Percentiles rank a stretch among this genome's conserved stretches.
Evolutionary conservation across 2,797 vertebrate genomes (phyloP).

Genomic region (Alcedo quadribrachys): DNA sequence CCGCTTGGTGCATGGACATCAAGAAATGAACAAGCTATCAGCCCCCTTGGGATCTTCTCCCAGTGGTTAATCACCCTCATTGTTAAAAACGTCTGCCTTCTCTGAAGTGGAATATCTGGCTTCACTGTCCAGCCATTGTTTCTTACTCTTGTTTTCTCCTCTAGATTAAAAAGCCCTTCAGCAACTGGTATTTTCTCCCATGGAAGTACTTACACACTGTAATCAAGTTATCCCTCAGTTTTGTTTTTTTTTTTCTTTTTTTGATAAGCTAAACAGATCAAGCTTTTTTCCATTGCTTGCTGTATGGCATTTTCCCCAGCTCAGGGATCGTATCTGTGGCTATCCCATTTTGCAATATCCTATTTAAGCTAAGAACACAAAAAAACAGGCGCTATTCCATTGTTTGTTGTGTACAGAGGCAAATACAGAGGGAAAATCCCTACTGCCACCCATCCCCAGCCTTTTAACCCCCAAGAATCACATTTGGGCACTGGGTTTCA

Average conservation of each 20-base stretch:
- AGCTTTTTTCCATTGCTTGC: background rate
- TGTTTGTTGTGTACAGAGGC: slow-evolving; percentile 28
- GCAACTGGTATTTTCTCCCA: slow-evolving; percentile 60
- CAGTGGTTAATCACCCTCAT: slow-evolving; percentile 55
- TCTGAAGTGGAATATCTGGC: slow-evolving; percentile 63
- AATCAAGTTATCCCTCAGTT: slow-evolving; percentile 38
- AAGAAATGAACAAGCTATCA: slow-evolving; percentile 1
- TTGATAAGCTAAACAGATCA: slow-evolving; percentile 55
- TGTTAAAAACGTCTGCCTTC: slow-evolving; percentile 47
- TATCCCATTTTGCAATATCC: slow-evolving; percentile 63
- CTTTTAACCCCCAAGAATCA: slow-evolving; percentile 16
- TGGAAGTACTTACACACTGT: slow-evolving; percentile 40
- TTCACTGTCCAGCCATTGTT: slow-evolving; percentile 65
- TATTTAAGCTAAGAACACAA: slow-evolving; percentile 58
- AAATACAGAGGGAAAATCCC: slow-evolving; percentile 28
- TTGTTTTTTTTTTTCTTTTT: background rate
- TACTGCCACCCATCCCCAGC: background rate
- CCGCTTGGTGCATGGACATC: background rate
- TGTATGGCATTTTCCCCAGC: slow-evolving; percentile 46
- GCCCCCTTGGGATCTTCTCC: slow-evolving; percentile 44
- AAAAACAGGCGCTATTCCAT: slow-evolving; percentile 48
- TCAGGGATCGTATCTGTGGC: slow-evolving; percentile 51
- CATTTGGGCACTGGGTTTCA: background rate
- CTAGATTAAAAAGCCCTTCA: slow-evolving; percentile 70
- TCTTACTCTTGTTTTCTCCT: slow-evolving; percentile 55